Conservation (phyloP, 2,888 invertebrate species). For the Drosophila anomalata region DNA sequence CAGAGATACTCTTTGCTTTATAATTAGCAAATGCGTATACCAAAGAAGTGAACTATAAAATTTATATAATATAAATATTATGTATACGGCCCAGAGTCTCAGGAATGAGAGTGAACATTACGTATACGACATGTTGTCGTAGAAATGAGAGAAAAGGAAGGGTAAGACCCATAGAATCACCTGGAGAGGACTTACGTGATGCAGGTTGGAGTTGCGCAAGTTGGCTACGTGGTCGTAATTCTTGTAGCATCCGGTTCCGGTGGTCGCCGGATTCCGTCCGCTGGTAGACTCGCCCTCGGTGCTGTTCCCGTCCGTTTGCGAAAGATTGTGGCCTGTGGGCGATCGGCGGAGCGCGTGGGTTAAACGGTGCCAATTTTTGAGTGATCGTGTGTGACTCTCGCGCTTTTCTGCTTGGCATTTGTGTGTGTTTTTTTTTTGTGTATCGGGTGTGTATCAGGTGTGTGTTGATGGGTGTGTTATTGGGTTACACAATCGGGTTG, state of each 20-base stretch:
- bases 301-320: constrained; percentile 94
- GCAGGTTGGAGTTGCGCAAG: constrained; percentile 81
- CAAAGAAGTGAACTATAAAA: not conserved
- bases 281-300: constrained; percentile 86
- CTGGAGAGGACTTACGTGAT: constrained; percentile 77
- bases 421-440: constrained; percentile 22
- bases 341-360: constrained; percentile 84
- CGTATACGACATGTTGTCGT: not conserved
- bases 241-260: constrained; percentile 90
- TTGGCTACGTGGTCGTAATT: constrained; percentile 89
- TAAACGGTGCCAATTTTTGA: constrained; percentile 84
- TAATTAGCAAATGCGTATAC: not conserved
- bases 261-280: constrained; percentile 88
- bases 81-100: not conserved
- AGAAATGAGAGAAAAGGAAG: not conserved
- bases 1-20: not conserved
- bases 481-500: constrained; percentile 26
- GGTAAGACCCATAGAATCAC: not conserved
- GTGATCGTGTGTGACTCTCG: constrained; percentile 84
- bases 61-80: not conserved
- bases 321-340: constrained; percentile 94
- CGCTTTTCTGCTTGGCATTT: constrained; percentile 82
- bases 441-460: constrained; percentile 21
- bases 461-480: constrained; percentile 36
- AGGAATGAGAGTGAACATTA: not conserved